Evolutionary conservation across 1,140 invertebrate species (phyloP), one percentile per base, ranked within the genome.

Genomic region (Grapholita molesta): DNA sequence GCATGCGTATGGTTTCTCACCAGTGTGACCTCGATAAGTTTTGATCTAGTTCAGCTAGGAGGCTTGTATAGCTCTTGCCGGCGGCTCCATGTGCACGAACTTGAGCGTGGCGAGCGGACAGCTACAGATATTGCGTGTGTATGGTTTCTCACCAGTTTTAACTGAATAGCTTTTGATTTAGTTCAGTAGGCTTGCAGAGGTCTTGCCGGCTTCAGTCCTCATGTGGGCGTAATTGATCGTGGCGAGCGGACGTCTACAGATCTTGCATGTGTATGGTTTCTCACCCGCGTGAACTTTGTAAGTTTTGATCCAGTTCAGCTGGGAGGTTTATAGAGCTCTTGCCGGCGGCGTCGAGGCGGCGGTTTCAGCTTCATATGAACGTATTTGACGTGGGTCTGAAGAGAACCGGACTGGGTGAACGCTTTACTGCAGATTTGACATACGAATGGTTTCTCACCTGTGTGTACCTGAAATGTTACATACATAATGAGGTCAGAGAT

Each of bases 361-460:
- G 57, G 57, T 18, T 64, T 64, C 9, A 30, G 25, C 3, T 33
- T 28, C 57, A 30, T 28, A 5, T 64, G 57, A 25, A 64, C 30
- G 25, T 28, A 30, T 3, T 33, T 28, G 2, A 30, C 57, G 57
- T 64, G 57, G 2, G 30, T 28, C 15, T 64, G 25, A 5, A 64
- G 25, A n/a, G 25, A 30, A 12, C 57, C 57, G 0, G 30, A 30
- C 8, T 64, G 57, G 8, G 25, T 28, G 57, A 30, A 64, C 25
- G 57, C 30, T n/a, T 64, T 64, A 25, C 15, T 18, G 57, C 57
- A 64, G 57, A 64, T 28, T 25, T 28, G 25, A n/a, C 57, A 64
- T 4, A 33, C 57, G 25, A 21, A 64, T 18, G 57, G 57, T 30
- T 61, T 61, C 28, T 61, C 55, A 6, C 55, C 55, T 4, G 55